phyloP scores from a whole-genome alignment of 2,113 vertebrate species.

The Caranx ignobilis region DNA sequence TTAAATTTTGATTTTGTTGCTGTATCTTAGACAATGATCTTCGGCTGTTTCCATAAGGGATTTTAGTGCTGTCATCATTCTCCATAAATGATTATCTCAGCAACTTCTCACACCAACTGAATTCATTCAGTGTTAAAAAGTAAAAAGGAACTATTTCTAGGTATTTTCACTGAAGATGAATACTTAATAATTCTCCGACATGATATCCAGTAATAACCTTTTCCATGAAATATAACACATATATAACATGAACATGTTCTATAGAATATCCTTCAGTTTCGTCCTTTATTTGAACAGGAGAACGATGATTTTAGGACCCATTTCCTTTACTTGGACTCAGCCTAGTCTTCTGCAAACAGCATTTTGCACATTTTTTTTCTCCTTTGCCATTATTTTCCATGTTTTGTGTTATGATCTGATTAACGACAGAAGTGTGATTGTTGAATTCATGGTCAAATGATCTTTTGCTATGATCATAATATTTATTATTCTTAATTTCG shows the following conservation, averaged over 20 bases:
- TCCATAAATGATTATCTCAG: neutral
- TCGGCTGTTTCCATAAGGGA: conserved; percentile 1
- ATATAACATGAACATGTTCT: no score
- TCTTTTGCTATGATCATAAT: conserved; percentile 11
- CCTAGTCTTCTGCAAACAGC: conserved; percentile 31
- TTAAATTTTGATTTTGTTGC: conserved; percentile 9
- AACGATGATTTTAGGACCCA: conserved; percentile 5
- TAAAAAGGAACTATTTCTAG: neutral
- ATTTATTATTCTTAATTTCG: conserved; percentile 40
- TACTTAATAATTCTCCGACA: no score
- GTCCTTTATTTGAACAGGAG: neutral
- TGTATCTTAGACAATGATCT: conserved; percentile 25
- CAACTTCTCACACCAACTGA: neutral
- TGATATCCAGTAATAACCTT: no score
- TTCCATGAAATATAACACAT: neutral
- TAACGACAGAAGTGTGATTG: conserved; percentile 23
- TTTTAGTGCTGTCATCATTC: conserved; percentile 20
- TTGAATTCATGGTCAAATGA: conserved; percentile 12
- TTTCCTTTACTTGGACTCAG: conserved; percentile 22
- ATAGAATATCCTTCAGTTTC: neutral
- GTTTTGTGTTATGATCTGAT: conserved; percentile 13
- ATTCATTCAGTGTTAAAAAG: neutral
- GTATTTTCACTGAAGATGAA: no score
- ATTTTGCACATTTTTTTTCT: conserved; percentile 72
- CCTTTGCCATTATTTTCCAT: conserved; percentile 28